Percentiles rank a stretch among this genome's conserved stretches.
phyloP scores from a whole-genome alignment of 2,888 invertebrate species.

The Ophioninae sp. region DNA sequence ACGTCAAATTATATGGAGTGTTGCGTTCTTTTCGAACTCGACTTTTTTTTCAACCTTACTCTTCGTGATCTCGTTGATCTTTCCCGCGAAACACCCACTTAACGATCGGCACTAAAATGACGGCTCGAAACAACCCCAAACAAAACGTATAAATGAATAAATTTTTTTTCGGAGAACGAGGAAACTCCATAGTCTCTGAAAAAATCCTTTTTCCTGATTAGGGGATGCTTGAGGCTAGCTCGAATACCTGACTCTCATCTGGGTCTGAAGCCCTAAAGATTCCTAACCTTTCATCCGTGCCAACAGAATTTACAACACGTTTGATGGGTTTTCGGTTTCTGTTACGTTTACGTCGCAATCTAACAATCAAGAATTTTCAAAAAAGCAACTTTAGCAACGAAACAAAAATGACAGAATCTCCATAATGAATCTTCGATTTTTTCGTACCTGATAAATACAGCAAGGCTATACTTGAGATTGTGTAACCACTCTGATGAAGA shows the following conservation, averaged over 20 bases:
- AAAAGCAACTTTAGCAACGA: neutral
- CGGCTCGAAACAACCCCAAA: constrained; percentile 20
- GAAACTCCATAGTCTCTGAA: neutral
- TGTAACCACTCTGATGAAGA: neutral
- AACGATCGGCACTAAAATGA: constrained; percentile 20
- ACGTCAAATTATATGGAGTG: constrained; percentile 30
- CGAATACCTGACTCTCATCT: constrained; percentile 31
- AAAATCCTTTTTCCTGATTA: constrained; percentile 1
- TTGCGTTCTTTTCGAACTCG: constrained; percentile 10
- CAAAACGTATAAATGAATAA: constrained; percentile 34
- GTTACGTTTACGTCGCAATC: neutral
- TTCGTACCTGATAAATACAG: neutral
- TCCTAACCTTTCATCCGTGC: constrained; percentile 26
- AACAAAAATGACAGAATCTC: neutral
- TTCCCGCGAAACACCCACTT: constrained; percentile 41
- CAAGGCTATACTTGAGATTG: no score
- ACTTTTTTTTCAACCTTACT: constrained; percentile 13
- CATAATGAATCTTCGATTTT: neutral
- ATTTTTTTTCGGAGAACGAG: constrained; percentile 9
- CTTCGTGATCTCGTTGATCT: constrained; percentile 33
- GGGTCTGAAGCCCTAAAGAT: constrained; percentile 22
- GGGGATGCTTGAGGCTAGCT: neutral
- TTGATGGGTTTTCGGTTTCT: neutral
- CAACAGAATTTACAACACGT: neutral
- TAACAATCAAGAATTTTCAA: neutral